Evolutionary conservation across 2,113 vertebrate genomes (phyloP), one percentile per base, ranked within the genome.

Genomic region (Callocephalon fimbriatum): DNA sequence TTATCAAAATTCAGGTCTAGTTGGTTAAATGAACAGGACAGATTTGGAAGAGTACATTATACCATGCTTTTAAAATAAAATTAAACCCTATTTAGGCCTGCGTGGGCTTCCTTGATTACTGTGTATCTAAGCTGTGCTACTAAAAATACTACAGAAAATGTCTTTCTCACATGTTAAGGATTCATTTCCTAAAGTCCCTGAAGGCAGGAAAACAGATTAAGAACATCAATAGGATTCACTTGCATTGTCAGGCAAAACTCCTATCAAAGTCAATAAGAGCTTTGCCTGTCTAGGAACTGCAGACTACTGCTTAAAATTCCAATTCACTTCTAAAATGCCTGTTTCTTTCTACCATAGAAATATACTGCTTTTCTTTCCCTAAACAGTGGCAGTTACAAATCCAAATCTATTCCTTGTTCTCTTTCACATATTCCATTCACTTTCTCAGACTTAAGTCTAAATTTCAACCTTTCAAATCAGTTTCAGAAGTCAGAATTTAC

Each of bases 161-260:
- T 81, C 56, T 84, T 17, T 81, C 82, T 93, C 56, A 32, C 75
- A 61, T 75, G 73, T 45, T 74, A 86, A 63, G 56, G 74, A 96
- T 88, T 95, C 53, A 90, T 88, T 95, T 94, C 66, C 63, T 93
- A 13, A 89, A 93, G 72, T 92, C 90, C 85, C 93, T 42, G 45
- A 70, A 96, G 92, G 88, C 90, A 88, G 25, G 38, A 93, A 93
- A 90, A 77, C 54, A 93, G 82, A 93, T 95, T 95, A 97, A 63
- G 88, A 93, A 78, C 27, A 77, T 61, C 92, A 93, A 81, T 27
- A 95, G 90, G 94, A 97, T 88, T 92, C 92, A 84, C 42, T 68
- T 50, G 51, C 44, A 81, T 92, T 45, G 45, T 93, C 79, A 68
- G 65, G 61, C 68, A 96, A 91, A 95, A 97, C 79, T 92, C 75